Evolutionary conservation across 1,140 invertebrate genomes (phyloP), one percentile per base, ranked within the genome.

Genomic region (Musca domestica): DNA sequence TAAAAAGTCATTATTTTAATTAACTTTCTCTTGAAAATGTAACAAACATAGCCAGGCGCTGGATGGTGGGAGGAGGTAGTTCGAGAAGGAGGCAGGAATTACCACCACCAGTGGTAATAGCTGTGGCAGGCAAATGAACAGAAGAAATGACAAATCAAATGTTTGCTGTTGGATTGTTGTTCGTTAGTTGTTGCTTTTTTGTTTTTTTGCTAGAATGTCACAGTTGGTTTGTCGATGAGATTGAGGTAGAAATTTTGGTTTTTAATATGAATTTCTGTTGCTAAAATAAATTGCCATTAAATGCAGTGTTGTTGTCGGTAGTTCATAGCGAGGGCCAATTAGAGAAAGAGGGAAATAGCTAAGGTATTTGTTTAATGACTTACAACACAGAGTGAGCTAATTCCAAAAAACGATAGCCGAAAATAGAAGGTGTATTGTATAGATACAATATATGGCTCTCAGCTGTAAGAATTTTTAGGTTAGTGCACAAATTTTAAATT

Each of bases 1-100:
- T 69, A 70, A 73, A 76, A 79, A 75, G 75, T 77, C 74, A 80
- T 80, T 80, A 80, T 79, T 79, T 80, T 80, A 80, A 80, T 80
- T 80, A 79, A 79, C 77, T 79, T 79, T 79, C 74, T 73, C 77
- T 79, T 76, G 70, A 77, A 66, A 70, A 46, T 61, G 56, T 61
- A 61, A 64, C 49, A 34, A 52, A 51, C 46, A n/a, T n/a, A n/a
- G n/a, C 4, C 46, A 15, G n/a, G n/a, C n/a, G 20, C 20, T 41
- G 49, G 49, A 15, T 22, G 63, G 0, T 3, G 15, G 12, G n/a
- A n/a, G 23, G n/a, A 14, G 41, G 17, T 48, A 12, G 41, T 1
- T 58, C 61, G 14, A 9, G 20, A 41, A 23, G 19, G 2, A 7
- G 19, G n/a, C 23, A 30, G 30, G 22, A 51, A 41, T n/a, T n/a